phyloP scores from a whole-genome alignment of 2,113 vertebrate genomes.

The Corynorhinus townsendii region DNA sequence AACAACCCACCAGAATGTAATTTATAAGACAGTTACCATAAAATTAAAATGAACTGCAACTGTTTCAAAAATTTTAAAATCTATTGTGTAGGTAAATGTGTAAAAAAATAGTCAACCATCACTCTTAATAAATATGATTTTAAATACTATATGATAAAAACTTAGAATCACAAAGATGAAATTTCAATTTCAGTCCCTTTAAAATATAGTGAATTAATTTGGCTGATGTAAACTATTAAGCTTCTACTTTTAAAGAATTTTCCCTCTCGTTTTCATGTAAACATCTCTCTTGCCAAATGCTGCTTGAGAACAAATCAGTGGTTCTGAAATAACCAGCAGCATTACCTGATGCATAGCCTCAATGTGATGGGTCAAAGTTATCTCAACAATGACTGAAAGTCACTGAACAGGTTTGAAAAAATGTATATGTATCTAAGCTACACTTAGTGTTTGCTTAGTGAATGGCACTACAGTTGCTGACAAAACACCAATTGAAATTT shows the following conservation, averaged over 20 bases:
- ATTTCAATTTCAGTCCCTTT: neutral
- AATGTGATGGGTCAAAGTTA: neutral
- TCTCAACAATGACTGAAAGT: neutral
- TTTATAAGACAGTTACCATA: slow-evolving; percentile 17
- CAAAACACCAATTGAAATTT: neutral
- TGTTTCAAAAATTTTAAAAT: neutral
- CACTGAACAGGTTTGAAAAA: neutral
- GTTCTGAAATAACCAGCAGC: neutral
- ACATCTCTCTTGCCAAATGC: neutral
- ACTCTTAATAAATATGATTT: slow-evolving; percentile 13
- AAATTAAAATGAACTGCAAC: slow-evolving; percentile 32
- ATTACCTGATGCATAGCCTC: neutral
- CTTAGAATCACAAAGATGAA: neutral
- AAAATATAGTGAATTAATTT: slow-evolving; percentile 9
- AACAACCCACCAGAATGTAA: neutral
- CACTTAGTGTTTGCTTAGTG: neutral
- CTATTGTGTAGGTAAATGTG: neutral
- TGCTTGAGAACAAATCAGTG: neutral
- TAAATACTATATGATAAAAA: slow-evolving; percentile 12
- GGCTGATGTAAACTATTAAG: neutral
- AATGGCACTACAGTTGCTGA: neutral
- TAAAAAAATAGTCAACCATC: neutral
- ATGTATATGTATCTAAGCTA: neutral
- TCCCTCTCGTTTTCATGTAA: neutral
- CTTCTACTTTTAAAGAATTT: neutral